Conservation (phyloP, 1,140 invertebrate species). For the Berghia stephanieae region DNA sequence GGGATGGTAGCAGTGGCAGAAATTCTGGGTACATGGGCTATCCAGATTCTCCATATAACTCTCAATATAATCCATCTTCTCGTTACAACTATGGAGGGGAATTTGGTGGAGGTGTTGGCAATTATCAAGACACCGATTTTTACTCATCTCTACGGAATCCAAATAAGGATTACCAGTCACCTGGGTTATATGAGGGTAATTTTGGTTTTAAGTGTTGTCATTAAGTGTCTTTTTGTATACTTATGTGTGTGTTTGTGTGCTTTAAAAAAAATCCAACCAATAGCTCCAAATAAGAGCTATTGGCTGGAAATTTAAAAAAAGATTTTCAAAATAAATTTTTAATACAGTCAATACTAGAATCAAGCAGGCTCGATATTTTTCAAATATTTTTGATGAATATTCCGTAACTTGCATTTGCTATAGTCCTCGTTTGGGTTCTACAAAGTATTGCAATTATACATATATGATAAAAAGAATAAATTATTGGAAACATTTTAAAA, state of each 20-base stretch:
- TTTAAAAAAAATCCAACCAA: no score
- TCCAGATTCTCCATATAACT: slow-evolving; percentile 10
- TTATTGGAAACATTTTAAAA: no score
- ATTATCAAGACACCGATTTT: slow-evolving; percentile 29
- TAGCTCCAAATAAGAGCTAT: no score
- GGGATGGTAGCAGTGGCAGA: background rate
- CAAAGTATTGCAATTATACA: no score
- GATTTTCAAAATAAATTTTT: no score
- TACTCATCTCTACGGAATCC: slow-evolving; percentile 4
- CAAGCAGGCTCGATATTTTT: no score
- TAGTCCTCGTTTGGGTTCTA: no score
- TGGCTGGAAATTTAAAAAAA: no score
- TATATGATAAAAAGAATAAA: no score
- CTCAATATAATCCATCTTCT: background rate
- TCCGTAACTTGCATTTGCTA: no score
- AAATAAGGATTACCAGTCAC: background rate
- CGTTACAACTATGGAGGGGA: slow-evolving; percentile 22
- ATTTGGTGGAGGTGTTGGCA: background rate
- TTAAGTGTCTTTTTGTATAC: background rate
- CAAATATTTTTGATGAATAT: no score
- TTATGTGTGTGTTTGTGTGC: background rate
- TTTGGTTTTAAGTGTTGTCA: background rate
- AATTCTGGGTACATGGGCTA: slow-evolving; percentile 22
- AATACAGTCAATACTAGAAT: no score
- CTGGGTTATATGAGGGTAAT: slow-evolving; percentile 32